Base-by-base conservation (phyloP, 2,797 vertebrate species). In the Arnoldichthys spilopterus region DNA sequence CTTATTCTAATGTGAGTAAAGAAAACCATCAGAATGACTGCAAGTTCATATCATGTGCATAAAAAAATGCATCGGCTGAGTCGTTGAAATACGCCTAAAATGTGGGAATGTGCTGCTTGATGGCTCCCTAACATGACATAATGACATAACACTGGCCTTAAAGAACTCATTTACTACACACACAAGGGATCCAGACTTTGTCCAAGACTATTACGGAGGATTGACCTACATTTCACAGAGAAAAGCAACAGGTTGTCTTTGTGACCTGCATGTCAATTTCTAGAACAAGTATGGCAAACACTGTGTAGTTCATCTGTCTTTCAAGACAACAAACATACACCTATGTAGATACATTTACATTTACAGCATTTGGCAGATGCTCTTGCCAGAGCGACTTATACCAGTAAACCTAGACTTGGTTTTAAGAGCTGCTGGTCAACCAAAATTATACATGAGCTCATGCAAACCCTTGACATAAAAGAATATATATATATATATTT, bases 181-280 rank as follows among this genome's bases (percentile, higher is more conserved):
- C 58, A 4, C 11, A 24, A 4, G 63, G 58, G 9, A 59, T 37
- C 20, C 59, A 20, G 18, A 30, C 30, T 47, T 37, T 24, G 51
- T 18, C 24, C 61, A 34, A 78, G 43, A 32, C 49, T 56, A 58
- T 63, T 54, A 40, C 15, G 6, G 20, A 30, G 69, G 61, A 76
- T 72, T 76, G 51, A 76, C 56, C 30, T 73, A 71, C 51, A 80
- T 75, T 54, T 59, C 45, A 54, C n/a, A 56, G 51, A 49, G 16
- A 0, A 37, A 76, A 43, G 37, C 15, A 34, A 71, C 61, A 54
- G 47, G 56, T 53, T 20, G 53, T 47, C 5, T 45, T 37, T 40
- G 54, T 69, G 63, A 78, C 12, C 9, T 64, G 49, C 49, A 64
- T 26, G 16, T 72, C 54, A 12, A 51, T 69, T 76, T 78, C 61